Conservation (phyloP, 2,797 vertebrate genomes). For the Anguilla anguilla region DNA sequence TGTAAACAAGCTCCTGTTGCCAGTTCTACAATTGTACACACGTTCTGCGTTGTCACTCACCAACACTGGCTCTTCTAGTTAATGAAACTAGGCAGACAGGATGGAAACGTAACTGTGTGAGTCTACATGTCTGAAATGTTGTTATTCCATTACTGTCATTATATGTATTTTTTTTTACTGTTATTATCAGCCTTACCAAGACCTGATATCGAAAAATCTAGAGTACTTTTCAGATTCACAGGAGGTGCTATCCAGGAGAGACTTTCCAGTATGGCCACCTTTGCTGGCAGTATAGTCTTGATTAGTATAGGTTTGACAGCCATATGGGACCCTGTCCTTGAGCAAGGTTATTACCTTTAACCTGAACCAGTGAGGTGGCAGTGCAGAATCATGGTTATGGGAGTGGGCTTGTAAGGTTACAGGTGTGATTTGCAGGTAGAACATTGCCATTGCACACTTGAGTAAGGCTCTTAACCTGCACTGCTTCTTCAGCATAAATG, state of each 20-base stretch:
- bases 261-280: not conserved
- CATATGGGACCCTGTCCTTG: not conserved
- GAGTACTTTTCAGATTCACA: not conserved
- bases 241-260: not conserved
- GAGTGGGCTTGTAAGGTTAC: no score
- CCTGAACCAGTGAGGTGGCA: no score
- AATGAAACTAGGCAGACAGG: not conserved
- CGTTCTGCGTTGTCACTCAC: not conserved
- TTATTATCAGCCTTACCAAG: not conserved
- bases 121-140: no score
- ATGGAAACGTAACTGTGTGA: no score
- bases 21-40: not conserved
- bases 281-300: not conserved
- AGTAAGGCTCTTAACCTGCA: no score
- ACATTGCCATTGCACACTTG: no score
- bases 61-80: not conserved
- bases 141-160: no score
- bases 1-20: not conserved
- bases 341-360: no score
- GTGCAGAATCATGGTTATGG: no score
- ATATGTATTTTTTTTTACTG: no score
- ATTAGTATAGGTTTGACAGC: not conserved
- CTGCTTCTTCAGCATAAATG: no score
- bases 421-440: no score
- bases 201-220: not conserved